Evolutionary conservation across 2,888 invertebrate genomes (phyloP).

Genomic region (Punctoribates punctum): DNA sequence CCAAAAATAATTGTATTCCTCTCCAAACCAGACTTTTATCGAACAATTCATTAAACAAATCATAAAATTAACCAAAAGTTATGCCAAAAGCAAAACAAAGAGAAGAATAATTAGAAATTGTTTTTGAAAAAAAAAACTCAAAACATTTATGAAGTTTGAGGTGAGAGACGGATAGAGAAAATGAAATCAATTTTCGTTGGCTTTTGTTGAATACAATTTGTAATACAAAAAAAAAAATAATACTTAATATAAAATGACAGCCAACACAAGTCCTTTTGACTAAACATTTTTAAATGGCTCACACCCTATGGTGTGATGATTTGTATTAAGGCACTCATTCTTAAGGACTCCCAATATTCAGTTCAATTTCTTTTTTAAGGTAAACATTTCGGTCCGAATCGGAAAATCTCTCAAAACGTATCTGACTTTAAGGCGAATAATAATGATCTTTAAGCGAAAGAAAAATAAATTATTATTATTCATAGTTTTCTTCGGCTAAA

Average conservation of each 20-base stretch:
- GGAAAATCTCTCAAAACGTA: not conserved
- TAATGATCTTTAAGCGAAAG: not conserved
- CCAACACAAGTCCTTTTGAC: not conserved
- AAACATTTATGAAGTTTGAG: no score
- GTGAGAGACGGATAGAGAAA: no score
- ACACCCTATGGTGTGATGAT: constrained; percentile 36
- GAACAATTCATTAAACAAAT: no score
- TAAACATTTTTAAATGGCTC: constrained; percentile 5
- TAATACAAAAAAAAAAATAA: not conserved
- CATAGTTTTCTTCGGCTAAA: not conserved
- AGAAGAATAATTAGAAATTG: no score
- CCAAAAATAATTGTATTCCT: not conserved
- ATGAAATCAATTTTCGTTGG: no score
- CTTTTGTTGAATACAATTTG: not conserved
- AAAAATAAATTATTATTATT: not conserved
- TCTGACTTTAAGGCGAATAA: not conserved
- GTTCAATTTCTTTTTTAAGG: not conserved
- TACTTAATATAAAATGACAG: constrained; percentile 28
- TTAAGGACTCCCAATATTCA: not conserved
- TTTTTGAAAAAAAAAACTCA: no score
- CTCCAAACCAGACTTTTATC: no score
- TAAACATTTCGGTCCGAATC: not conserved
- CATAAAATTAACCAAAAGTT: no score
- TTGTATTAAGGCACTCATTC: constrained; percentile 10
- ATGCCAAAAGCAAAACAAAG: no score